Evolutionary conservation across 1,140 invertebrate genomes (phyloP), one percentile per base, ranked within the genome.

Genomic region (Pantala flavescens): DNA sequence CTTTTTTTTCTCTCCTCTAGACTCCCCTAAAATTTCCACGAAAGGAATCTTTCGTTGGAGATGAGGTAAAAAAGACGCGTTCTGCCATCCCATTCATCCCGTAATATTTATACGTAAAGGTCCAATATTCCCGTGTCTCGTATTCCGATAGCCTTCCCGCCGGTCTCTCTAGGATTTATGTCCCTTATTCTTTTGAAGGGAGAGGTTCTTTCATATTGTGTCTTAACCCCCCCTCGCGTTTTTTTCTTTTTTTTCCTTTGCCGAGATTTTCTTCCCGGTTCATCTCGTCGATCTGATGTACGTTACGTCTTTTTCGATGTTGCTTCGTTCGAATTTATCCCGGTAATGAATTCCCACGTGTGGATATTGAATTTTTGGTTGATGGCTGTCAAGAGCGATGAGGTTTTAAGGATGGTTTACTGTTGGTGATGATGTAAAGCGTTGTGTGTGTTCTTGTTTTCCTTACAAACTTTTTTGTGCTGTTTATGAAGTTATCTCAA

Each of bases 21-120:
- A 14, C 49, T 12, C 12, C n/a, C 49, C 12, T 12, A 21, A 16
- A 21, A 63, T 63, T 63, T 63, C 49, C 49, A 63, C 49, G 49
- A 36, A 36, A 36, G 28, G 28, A 63, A 63, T 63, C 49, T 21
- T 21, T 63, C 49, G 14, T 63, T 16, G 5, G 49, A 21, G 49
- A 63, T 63, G 49, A 63, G n/a, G 49, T 16, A 21, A 63, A 36
- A 49, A 63, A 63, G 49, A 63, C 49, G 49, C n/a, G 49, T 12
- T 16, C 49, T 63, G 3, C 49, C 16, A 3, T 63, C 12, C 14
- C 14, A 21, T 63, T 63, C 49, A 63, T 63, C 16, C 49, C 49
- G 12, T 63, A 63, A 63, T 63, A 63, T 63, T 63, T 63, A 63
- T 63, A 63, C n/a, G 49, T 63, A 63, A 63, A n/a, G 49, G 49